A percentile compares a stretch with the other conserved stretches of the same genome.
phyloP scores from a whole-genome alignment of 2,797 vertebrate species.

The Pangasius larnaudii region DNA sequence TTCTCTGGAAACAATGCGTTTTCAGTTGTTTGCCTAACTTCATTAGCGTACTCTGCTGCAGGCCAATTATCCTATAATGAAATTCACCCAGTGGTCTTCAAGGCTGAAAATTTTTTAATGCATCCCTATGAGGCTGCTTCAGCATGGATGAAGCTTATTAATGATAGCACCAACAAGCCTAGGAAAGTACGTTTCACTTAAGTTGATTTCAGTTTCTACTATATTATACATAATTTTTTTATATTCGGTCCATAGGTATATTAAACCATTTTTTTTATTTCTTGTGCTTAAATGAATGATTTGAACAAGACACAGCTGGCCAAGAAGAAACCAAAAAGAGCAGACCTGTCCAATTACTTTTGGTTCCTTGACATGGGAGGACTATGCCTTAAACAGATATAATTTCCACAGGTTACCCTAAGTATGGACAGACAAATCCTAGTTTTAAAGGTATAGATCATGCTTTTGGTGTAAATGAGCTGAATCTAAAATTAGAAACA shows the following conservation, averaged over 20 bases:
- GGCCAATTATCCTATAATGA: constrained; percentile 40
- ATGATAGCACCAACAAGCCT: neutral
- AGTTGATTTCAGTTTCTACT: neutral
- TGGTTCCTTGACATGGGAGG: neutral
- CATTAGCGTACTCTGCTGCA: constrained; percentile 15
- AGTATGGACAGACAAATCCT: neutral
- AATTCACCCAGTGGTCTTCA: constrained; percentile 34
- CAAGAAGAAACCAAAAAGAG: neutral
- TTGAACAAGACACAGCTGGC: neutral
- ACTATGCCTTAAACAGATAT: neutral
- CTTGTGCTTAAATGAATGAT: neutral
- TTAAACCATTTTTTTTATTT: neutral
- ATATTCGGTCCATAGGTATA: neutral
- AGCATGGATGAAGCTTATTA: neutral
- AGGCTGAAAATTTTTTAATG: neutral
- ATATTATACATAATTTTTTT: neutral
- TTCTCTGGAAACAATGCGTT: neutral
- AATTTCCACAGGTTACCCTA: neutral
- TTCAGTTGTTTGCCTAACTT: neutral
- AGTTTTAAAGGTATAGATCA: neutral
- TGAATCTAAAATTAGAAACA: neutral
- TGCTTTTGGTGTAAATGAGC: neutral
- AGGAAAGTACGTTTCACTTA: neutral
- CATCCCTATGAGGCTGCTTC: neutral
- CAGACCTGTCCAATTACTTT: neutral